Percentiles rank a stretch among this genome's conserved stretches.
These are phyloP conservation scores for Cotesia vestalis DNA, from an alignment of 1,140 invertebrate genomes.

Conservation along the genomic window DNA sequence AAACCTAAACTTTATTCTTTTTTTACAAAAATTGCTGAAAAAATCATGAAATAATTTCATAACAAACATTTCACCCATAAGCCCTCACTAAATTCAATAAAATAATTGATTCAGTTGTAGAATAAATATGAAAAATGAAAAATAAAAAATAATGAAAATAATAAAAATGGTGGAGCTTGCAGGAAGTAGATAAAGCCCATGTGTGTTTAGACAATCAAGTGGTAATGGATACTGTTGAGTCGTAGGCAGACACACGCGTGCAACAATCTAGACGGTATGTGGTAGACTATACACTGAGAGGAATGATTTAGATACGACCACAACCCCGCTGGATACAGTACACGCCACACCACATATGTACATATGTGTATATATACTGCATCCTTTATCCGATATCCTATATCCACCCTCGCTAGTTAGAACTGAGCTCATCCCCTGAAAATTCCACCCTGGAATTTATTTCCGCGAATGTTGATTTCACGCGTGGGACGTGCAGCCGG, in stretches of 20 bases:
- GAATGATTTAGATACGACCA: constrained; percentile 30
- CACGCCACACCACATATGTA: not conserved
- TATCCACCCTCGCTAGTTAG: no score
- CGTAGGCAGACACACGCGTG: constrained; percentile 7
- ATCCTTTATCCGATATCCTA: not conserved
- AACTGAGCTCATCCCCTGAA: not conserved
- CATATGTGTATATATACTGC: constrained; percentile 10
- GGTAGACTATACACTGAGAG: not conserved
- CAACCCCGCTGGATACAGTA: not conserved
- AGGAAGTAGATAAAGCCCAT: constrained; percentile 28
- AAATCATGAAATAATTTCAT: no score
- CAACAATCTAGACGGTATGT: constrained; percentile 13
- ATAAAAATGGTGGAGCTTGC: no score
- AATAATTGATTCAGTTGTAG: no score
- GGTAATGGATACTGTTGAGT: constrained; percentile 13
- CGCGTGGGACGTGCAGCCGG: constrained; percentile 32
- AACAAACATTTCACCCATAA: no score
- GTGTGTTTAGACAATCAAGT: constrained; percentile 15
- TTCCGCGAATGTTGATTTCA: constrained; percentile 48
- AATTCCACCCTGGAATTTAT: constrained; percentile 44
- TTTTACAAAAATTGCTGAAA: no score
- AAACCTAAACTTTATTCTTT: no score
- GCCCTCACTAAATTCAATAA: no score
- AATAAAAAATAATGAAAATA: not conserved
- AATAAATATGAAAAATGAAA: no score